Evolutionary conservation across 2,113 vertebrate species (phyloP).

Genomic region (Calyptomena viridis): DNA sequence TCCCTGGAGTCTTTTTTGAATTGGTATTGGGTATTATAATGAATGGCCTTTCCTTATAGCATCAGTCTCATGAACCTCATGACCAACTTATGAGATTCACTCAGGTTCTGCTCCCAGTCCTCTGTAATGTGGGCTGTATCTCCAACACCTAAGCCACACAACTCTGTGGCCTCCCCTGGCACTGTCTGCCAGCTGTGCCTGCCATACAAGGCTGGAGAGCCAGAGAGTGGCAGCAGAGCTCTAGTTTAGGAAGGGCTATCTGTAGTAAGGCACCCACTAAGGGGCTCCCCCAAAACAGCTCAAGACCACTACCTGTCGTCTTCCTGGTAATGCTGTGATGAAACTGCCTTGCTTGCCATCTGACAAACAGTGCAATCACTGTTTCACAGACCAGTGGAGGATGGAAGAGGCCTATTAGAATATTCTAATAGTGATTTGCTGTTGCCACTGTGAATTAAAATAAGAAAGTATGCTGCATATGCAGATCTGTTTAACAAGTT

Average conservation of each 20-base stretch:
- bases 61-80: not conserved
- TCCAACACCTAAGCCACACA: not conserved
- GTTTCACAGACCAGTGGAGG: not conserved
- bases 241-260: not conserved
- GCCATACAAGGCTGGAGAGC: not conserved
- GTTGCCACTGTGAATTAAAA: not conserved
- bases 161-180: fast-evolving
- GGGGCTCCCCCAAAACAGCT: not conserved
- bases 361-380: not conserved
- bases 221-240: not conserved
- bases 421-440: not conserved
- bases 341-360: not conserved
- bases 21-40: not conserved
- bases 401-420: not conserved
- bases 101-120: not conserved
- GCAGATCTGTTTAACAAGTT: not conserved
- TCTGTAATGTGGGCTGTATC: not conserved
- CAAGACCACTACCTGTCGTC: not conserved
- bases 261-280: not conserved
- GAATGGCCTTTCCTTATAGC: not conserved
- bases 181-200: not conserved
- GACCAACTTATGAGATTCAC: not conserved
- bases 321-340: not conserved
- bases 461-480: not conserved
- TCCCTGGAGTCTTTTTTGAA: not conserved